Evolutionary conservation across 2,797 vertebrate genomes (phyloP).

Genomic region (Parotocinclus haroldoi): DNA sequence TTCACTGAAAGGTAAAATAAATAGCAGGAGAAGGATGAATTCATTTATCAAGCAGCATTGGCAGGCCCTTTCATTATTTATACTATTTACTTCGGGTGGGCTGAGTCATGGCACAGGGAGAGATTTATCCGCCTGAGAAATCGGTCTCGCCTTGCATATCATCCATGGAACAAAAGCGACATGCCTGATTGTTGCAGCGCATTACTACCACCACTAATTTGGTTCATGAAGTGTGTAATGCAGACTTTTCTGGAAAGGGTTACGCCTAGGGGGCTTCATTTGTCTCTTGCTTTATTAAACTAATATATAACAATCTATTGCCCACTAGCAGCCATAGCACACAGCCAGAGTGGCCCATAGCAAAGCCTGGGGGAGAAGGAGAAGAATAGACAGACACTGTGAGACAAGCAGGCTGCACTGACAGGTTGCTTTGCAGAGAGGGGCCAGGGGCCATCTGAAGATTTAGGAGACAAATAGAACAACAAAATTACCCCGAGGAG

Average conservation of each 20-base stretch:
- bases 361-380: constrained; percentile 17
- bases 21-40: constrained; percentile 69
- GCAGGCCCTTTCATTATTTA: constrained; percentile 82
- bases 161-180: constrained; percentile 72
- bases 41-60: constrained; percentile 69
- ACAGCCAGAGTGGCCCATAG: constrained; percentile 21
- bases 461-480: constrained; percentile 4
- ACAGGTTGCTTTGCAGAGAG: constrained; percentile 15
- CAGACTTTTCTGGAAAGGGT: constrained; percentile 54
- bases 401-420: constrained; percentile 9
- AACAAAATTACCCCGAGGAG: constrained; percentile 9
- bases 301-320: constrained; percentile 68
- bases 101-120: constrained; percentile 62
- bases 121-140: constrained; percentile 86
- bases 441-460: constrained; percentile 24
- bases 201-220: constrained; percentile 73
- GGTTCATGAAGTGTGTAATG: constrained; percentile 77
- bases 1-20: constrained; percentile 56
- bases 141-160: constrained; percentile 70
- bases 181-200: constrained; percentile 56
- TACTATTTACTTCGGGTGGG: constrained; percentile 82
- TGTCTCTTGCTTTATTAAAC: constrained; percentile 78
- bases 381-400: neutral
- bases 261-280: constrained; percentile 58
- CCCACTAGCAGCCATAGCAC: constrained; percentile 55